Base-by-base conservation (phyloP, 2,113 vertebrate genomes). In the Xenopus borealis region DNA sequence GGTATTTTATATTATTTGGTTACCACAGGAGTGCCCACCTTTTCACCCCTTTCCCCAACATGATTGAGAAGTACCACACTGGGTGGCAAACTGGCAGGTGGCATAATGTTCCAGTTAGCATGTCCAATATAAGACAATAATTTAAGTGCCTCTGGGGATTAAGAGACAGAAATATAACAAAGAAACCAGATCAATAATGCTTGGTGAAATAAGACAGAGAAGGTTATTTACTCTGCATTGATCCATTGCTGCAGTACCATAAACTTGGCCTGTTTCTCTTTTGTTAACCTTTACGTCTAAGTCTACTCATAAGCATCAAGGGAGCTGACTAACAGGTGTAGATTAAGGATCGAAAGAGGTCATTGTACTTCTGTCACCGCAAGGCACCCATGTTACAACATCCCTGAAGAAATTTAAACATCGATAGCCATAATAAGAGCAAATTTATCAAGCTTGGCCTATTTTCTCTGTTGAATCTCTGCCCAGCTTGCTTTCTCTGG, bases 211-310 rank as follows among this genome's bases (percentile, higher is more conserved):
- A 98, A 98, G 94, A 94, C 92, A 94, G 95, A 95, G 94, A 96
- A 98, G 94, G 96, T 98, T 99, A 98, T 99, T 98, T 98, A 98
- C 94, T 98, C 94, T 89, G 92, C 96, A 98, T 99, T 98, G 97
- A 99, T 98, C 96, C 80, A 86, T 90, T 92, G 94, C 94, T 89
- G 88, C 92, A 80, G 83, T 88, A 84, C 81, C 89, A 86, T 92
- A 96, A 93, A 94, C 90, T 92, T 88, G 89, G 87, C 91, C 95
- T 94, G 94, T 93, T 95, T 96, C 93, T 97, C 94, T 99, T 98
- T 96, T 96, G 96, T 99, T 98, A 99, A 98, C 97, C 96, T 98
- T 95, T 98, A 94, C 95, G 93, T 93, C 90, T 81, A 88, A 95
- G 94, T 94, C 86, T 93, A 93, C 95, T 95, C 93, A 93, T 91